These are phyloP conservation scores for Lagria hirta DNA, from an alignment of 2,888 invertebrate species.

Conservation along the genomic window DNA sequence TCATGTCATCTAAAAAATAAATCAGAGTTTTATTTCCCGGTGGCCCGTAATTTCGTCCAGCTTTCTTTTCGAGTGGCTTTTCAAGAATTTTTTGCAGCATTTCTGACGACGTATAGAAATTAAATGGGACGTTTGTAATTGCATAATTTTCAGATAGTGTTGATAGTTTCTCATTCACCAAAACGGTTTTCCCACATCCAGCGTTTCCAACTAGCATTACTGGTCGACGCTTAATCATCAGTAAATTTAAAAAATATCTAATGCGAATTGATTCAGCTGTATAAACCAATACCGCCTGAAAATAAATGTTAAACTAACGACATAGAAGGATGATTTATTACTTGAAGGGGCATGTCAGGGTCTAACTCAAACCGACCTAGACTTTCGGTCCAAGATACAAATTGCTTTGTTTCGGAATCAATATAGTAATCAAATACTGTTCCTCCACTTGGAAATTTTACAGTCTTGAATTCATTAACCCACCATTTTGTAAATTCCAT, in stretches of 20 bases:
- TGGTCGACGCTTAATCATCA: constrained; percentile 86
- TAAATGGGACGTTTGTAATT: constrained; percentile 90
- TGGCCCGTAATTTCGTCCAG: constrained; percentile 90
- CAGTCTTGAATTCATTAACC: constrained; percentile 91
- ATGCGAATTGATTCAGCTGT: constrained; percentile 91
- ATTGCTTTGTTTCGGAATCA: constrained; percentile 86
- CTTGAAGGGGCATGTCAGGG: constrained; percentile 86
- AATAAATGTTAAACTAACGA: constrained; percentile 25
- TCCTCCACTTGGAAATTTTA: constrained; percentile 88
- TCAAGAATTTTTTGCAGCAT: constrained; percentile 92
- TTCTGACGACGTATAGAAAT: constrained; percentile 93
- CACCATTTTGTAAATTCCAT: constrained; percentile 97
- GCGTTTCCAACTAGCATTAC: constrained; percentile 94
- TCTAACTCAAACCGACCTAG: constrained; percentile 90
- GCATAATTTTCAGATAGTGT: constrained; percentile 83
- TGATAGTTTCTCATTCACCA: constrained; percentile 70
- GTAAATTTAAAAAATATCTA: constrained; percentile 82
- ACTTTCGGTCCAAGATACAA: constrained; percentile 86
- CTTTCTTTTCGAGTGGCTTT: constrained; percentile 94
- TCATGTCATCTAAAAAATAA: constrained; percentile 97
- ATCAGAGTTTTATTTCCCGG: constrained; percentile 91
- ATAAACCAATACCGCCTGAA: constrained; percentile 85
- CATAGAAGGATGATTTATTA: constrained; percentile 42
- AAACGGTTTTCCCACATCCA: constrained; percentile 92
- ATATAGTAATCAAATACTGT: constrained; percentile 95